phyloP scores from a whole-genome alignment of 2,797 vertebrate species.

The Eulemur coronatus region DNA sequence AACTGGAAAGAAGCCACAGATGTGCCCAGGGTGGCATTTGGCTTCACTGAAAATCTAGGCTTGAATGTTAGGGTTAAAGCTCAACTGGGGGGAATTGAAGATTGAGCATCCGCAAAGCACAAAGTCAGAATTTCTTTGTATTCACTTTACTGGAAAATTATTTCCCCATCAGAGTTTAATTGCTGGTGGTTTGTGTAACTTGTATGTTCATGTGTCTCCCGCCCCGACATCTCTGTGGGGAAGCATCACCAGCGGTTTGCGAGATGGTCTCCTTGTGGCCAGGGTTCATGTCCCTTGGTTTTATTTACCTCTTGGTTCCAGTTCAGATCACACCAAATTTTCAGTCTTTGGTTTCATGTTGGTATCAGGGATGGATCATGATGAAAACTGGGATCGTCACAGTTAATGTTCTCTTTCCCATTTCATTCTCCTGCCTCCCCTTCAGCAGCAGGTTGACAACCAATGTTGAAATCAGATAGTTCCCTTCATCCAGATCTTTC shows the following conservation, averaged over 20 bases:
- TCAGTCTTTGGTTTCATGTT: not conserved
- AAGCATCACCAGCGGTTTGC: not conserved
- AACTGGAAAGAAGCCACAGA: not conserved
- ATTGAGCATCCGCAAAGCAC: not conserved
- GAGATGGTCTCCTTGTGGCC: not conserved
- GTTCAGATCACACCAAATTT: not conserved
- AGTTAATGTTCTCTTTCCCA: not conserved
- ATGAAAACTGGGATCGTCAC: not conserved
- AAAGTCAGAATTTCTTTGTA: not conserved
- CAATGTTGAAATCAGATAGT: not conserved
- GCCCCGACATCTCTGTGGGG: not conserved
- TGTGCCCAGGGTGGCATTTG: not conserved
- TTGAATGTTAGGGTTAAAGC: not conserved
- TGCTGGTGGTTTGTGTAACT: not conserved
- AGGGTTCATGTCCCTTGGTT: not conserved
- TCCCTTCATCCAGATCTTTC: not conserved
- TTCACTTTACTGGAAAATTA: not conserved
- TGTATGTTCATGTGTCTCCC: fast-evolving
- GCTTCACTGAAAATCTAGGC: not conserved
- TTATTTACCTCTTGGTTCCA: not conserved
- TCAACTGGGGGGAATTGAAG: not conserved
- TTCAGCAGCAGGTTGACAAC: not conserved
- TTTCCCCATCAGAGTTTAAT: not conserved
- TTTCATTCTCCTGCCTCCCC: not conserved
- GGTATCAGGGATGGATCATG: too few species aligned